Base-by-base conservation (phyloP, 2,797 vertebrate genomes). In the Sparidentex hasta region DNA sequence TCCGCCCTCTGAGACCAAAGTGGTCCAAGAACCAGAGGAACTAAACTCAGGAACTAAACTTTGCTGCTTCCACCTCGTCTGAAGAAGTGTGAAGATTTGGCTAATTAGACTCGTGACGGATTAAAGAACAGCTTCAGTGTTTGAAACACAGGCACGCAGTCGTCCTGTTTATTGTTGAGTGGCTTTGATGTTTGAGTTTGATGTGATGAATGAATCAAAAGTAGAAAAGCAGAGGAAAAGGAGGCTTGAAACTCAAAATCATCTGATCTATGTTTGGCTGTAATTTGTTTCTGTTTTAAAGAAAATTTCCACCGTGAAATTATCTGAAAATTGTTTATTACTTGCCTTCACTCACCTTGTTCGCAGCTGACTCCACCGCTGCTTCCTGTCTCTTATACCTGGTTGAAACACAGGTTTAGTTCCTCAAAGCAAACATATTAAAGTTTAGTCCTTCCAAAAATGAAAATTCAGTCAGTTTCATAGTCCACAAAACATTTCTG, bases 1-100 rank as follows among this genome's bases (percentile, higher is more conserved):
- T 50, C 25, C 54, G 52, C 7, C 43, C 1, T 23, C 20, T 43
- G 1, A 4, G 3, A 59, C 5, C 7, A 58, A 55, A 62, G 25
- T 14, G 4, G 33, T 29, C 11, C 0, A 57, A 12, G 0, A 65
- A 54, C 17, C 27, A 71, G 47, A 61, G 43, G 38, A 72, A 61
- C 23, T 29, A 18, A 80, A 72, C 25, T 18, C 48, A 20, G 8
- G 20, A 74, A 17, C 12, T 50, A 80, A 78, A 17, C 16, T 48
- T 17, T 25, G 59, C 16, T 2, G 2, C 41, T 70, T 38, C 16
- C 27, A 54, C 5, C 14, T 2, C 9, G 17, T 44, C 46, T 33
- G 14, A 61, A 57, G 7, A 56, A 67, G n/a, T 11, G 1, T 27
- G 8, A 58, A 5, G 11, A 23, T 64, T 3, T 33, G 2, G 5